Conservation (phyloP, 2,888 invertebrate genomes). For the Dorcus parallelipipedus region DNA sequence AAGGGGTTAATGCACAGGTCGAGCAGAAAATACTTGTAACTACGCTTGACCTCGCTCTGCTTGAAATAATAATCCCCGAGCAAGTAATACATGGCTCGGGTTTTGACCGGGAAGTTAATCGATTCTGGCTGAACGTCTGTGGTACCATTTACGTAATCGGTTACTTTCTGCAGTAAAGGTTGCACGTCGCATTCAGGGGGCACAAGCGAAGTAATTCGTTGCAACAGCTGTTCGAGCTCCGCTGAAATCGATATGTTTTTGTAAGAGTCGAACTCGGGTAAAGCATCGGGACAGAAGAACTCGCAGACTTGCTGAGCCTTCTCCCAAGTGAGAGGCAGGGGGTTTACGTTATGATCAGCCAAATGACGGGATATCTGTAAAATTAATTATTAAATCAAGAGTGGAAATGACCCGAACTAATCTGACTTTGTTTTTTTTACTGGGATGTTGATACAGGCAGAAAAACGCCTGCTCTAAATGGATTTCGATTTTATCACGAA, state of each 20-base stretch:
- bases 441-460: constrained; percentile 83
- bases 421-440: constrained; percentile 60
- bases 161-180: constrained; percentile 59
- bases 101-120: constrained; percentile 43
- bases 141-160: constrained; percentile 65
- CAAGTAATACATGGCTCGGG: constrained; percentile 79
- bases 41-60: constrained; percentile 64
- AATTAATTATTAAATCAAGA: neutral
- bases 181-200: constrained; percentile 68
- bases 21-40: constrained; percentile 76
- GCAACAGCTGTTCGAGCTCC: constrained; percentile 74
- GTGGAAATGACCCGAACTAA: neutral
- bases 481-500: constrained; percentile 67
- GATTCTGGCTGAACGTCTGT: constrained; percentile 47
- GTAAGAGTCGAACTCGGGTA: constrained; percentile 80
- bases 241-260: constrained; percentile 73
- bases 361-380: constrained; percentile 57
- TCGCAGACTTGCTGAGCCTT: constrained; percentile 73
- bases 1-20: constrained; percentile 79
- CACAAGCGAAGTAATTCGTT: constrained; percentile 65
- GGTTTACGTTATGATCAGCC: constrained; percentile 72
- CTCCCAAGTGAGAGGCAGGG: constrained; percentile 69
- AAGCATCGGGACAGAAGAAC: constrained; percentile 72
- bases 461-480: constrained; percentile 82
- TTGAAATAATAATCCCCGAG: constrained; percentile 92